Base-by-base conservation (phyloP, 1,140 invertebrate genomes). In the Brachionus plicatilis region DNA sequence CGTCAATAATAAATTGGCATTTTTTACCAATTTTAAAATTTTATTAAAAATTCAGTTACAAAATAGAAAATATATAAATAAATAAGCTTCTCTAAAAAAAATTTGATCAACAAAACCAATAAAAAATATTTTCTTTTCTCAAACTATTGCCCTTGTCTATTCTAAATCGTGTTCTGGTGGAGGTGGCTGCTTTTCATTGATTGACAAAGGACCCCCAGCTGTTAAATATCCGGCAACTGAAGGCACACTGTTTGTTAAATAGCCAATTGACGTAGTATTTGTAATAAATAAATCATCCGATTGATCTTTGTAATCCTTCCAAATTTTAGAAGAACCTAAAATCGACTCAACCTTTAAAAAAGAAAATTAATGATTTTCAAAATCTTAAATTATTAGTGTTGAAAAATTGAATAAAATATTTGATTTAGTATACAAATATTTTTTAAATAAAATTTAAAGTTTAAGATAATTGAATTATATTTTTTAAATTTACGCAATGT, bases 291-390 rank as follows among this genome's bases (percentile, higher is more conserved):
- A 91, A 92, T 99, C 97, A 88, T 99, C 97, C 86, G 94, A 93
- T 90, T 99, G 97, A 91, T 97, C 95, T 87, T 94, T 95, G 89
- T 97, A 99, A 87, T 98, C 95, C 29, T 94, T 92, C 97, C 97
- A 99, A 17, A 96, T 92, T 14, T 92, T 91, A 84, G 95, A 96
- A 85, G 93, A 93, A 65, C 95, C 93, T 78, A 99, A 91, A 78
- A 96, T 92, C 29, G 92, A 92, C 72, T 91, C 92, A 27, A 98
- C 94, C 88, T 91, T 85, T 72, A 75, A 65, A 45, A 24, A 24
- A 17, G 8, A 43, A 37, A 37, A 37, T 29, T 29, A 29, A 37
- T 0, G 6, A 37, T 37, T 7, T 37, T 37, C 33, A 37, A 37
- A 37, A 37, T 29, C 27, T 29, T 29, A 29, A 29, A 29, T 29